Evolutionary conservation across 2,113 vertebrate genomes (phyloP).

Genomic region (Misgurnus anguillicaudatus): DNA sequence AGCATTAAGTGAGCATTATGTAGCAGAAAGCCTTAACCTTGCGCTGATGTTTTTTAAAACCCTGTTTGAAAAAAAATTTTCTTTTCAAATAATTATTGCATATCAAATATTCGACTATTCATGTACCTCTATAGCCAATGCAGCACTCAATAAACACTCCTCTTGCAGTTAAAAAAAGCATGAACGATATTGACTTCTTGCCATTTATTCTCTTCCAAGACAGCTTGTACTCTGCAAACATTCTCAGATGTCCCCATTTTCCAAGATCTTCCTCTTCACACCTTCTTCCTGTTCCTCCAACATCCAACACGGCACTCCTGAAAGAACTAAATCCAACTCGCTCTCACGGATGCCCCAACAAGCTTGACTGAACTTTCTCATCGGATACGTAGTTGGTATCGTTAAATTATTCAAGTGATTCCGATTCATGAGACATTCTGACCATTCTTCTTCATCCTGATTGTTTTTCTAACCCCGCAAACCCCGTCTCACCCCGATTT

Average conservation of each 20-base stretch:
- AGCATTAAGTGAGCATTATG: no score
- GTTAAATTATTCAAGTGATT: background rate
- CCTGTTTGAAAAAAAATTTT: no score
- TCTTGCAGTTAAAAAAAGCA: slow-evolving; percentile 15
- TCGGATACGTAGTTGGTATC: slow-evolving; percentile 1
- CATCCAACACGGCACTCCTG: background rate
- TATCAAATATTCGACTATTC: background rate
- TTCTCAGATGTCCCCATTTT: slow-evolving; percentile 17
- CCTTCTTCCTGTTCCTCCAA: background rate
- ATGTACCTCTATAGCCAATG: slow-evolving; percentile 1
- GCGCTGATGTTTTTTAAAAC: no score
- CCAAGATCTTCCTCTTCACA: background rate
- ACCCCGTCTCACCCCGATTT: slow-evolving; percentile 11
- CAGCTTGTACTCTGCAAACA: slow-evolving; percentile 18
- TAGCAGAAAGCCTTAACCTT: no score
- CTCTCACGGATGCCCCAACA: background rate
- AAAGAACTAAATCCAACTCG: background rate
- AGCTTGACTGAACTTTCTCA: background rate
- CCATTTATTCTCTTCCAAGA: slow-evolving; percentile 28
- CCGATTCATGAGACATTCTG: slow-evolving; percentile 13
- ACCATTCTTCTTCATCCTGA: slow-evolving; percentile 21
- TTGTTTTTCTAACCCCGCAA: slow-evolving; percentile 9
- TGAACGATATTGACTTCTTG: slow-evolving; percentile 30
- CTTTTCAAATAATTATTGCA: no score
- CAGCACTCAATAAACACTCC: slow-evolving; percentile 23